Evolutionary conservation across 1,140 invertebrate genomes (phyloP), one percentile per base, ranked within the genome.

Genomic region (Heliconius hewitsoni): DNA sequence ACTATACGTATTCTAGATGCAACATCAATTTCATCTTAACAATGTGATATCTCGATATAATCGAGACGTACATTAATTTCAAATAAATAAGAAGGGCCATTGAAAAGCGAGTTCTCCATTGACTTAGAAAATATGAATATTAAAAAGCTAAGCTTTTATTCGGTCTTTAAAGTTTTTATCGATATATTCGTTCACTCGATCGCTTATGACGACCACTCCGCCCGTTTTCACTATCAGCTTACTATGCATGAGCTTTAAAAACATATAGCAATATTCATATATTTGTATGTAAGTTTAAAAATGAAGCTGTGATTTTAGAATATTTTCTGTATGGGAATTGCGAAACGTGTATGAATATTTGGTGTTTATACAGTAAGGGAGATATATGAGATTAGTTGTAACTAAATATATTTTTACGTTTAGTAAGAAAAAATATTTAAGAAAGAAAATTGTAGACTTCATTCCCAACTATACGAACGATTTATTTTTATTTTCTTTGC

Each of bases 221-320:
- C 60, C 13, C 60, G 60, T 66, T 66, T 66, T 66, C 60, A 66
- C 60, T 66, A 66, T 66, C 60, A 66, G 27, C 60, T 66, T 66
- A 66, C 60, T 66, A 66, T 66, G 60, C 60, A 66, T 66, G 60
- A 66, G 60, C 23, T 66, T 66, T 66, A 66, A 66, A 66, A 66
- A 23, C 60, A 23, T 66, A 66, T 66, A 66, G 60, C 23, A 30
- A 66, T 66, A 66, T 66, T 66, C 60, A 66, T 66, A 30, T 66
- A 66, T 23, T 23, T 23, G 23, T 30, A 16, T 46, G 42, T 46
- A 66, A 30, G 27, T 66, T 66, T 66, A 30, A 66, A 52, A 66
- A 66, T 66, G 60, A 66, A 66, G 60, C 27, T 11, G 27, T 66
- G 27, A 66, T 66, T 30, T 66, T 11, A 66, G 13, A 66, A 30